Percentiles rank a stretch among this genome's conserved stretches.
Evolutionary conservation across 2,888 invertebrate species (phyloP).

Genomic region (Pristionchus japonicus): DNA sequence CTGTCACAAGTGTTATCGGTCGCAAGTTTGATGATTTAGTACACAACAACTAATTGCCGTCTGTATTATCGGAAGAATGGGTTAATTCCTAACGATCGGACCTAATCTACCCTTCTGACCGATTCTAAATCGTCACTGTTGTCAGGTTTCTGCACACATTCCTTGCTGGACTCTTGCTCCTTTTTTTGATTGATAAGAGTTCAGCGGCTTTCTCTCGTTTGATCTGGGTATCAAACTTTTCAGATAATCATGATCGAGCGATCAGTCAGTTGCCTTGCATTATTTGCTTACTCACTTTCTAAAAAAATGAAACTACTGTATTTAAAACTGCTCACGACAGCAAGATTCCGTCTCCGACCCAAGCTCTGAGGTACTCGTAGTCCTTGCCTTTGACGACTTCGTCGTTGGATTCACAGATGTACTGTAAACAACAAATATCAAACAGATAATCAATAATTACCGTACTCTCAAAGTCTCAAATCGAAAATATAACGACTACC

Average conservation of each 20-base stretch:
- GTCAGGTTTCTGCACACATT: background rate
- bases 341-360: slow-evolving; percentile 77
- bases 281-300: no score
- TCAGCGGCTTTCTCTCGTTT: background rate
- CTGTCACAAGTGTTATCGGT: no score
- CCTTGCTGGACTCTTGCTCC: background rate
- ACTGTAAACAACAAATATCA: no score
- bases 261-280: no score
- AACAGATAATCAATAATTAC: background rate
- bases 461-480: background rate
- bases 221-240: background rate
- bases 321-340: slow-evolving; percentile 70
- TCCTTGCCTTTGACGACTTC: slow-evolving; percentile 75
- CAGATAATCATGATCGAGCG: background rate
- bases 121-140: background rate
- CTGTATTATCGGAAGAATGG: no score
- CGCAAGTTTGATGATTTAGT: no score
- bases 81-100: no score
- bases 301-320: no score
- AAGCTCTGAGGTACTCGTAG: slow-evolving; percentile 77
- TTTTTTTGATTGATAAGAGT: background rate
- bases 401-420: slow-evolving; percentile 67
- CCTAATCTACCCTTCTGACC: no score
- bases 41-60: no score
- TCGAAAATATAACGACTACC: no score